phyloP scores from a whole-genome alignment of 1,140 invertebrate species.

The Hyphantria cunea region DNA sequence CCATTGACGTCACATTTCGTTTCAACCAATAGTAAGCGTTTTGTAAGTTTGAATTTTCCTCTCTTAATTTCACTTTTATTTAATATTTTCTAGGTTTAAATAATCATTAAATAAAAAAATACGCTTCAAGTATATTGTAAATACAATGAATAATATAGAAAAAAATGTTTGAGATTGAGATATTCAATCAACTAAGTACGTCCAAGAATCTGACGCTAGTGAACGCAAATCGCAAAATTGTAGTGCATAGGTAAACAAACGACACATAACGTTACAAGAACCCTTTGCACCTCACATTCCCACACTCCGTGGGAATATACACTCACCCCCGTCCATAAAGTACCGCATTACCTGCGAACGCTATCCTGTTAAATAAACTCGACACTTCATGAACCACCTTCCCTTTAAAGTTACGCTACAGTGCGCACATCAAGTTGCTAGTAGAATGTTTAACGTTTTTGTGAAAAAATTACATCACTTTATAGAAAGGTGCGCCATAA shows the following conservation, averaged over 20 bases:
- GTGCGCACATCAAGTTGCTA: slow-evolving; percentile 50
- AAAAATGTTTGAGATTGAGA: too few relatives aligned
- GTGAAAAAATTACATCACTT: slow-evolving; percentile 50
- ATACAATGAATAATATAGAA: too few relatives aligned
- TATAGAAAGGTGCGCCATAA: slow-evolving; percentile 53
- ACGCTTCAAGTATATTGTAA: too few relatives aligned
- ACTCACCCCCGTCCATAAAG: slow-evolving; percentile 62
- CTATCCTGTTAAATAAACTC: slow-evolving; percentile 47
- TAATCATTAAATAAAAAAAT: too few relatives aligned
- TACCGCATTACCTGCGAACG: slow-evolving; percentile 43
- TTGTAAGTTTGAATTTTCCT: too few relatives aligned
- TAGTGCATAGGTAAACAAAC: slow-evolving; percentile 16
- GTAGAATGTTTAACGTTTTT: slow-evolving; percentile 40
- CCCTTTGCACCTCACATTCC: slow-evolving; percentile 76
- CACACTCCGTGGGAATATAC: slow-evolving; percentile 72
- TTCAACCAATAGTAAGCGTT: too few relatives aligned
- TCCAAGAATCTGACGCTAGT: too few relatives aligned
- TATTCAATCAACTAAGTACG: too few relatives aligned
- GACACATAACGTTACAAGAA: slow-evolving; percentile 29
- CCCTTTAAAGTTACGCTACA: slow-evolving; percentile 54
- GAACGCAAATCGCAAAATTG: slow-evolving; percentile 21
- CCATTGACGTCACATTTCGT: too few relatives aligned
- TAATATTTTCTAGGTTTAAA: too few relatives aligned
- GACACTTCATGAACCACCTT: slow-evolving; percentile 51
- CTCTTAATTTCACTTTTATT: too few relatives aligned